These are phyloP conservation scores for Aelia acuminata DNA, from an alignment of 2,888 invertebrate species.

Conservation along the genomic window DNA sequence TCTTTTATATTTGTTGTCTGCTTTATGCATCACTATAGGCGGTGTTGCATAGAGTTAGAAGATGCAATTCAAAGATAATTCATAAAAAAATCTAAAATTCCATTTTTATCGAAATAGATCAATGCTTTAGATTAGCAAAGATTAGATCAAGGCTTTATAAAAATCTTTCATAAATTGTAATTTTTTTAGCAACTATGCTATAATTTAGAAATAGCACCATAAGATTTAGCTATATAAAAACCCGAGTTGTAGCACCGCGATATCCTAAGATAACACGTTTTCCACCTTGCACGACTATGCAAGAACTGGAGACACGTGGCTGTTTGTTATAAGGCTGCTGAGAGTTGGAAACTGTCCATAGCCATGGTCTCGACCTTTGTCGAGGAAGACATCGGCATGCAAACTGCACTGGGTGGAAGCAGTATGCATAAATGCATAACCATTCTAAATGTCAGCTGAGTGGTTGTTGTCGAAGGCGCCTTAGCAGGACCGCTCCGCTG, in stretches of 20 bases:
- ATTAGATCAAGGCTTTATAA: no score
- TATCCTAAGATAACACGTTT: neutral
- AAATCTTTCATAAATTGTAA: no score
- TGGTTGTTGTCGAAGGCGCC: neutral
- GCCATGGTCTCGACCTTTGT: constrained; percentile 43
- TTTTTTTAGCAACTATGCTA: no score
- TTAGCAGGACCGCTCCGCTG: neutral
- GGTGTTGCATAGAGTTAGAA: no score
- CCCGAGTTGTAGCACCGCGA: neutral
- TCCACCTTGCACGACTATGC: constrained; percentile 4
- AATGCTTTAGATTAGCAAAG: no score
- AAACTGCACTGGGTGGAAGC: constrained; percentile 1
- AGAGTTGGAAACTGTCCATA: constrained; percentile 35
- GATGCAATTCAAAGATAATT: no score
- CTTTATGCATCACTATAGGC: no score
- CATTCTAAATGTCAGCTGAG: constrained; percentile 26
- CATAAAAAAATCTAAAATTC: no score
- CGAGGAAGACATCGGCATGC: constrained; percentile 39
- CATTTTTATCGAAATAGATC: no score
- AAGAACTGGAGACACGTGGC: neutral
- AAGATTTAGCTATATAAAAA: neutral
- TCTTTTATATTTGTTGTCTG: no score
- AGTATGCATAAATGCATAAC: constrained; percentile 34
- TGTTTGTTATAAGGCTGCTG: neutral
- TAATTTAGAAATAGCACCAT: neutral